A percentile compares a stretch with the other conserved stretches of the same genome.
Conservation (phyloP, 2,113 vertebrate genomes). For the Stictonetta naevosa region DNA sequence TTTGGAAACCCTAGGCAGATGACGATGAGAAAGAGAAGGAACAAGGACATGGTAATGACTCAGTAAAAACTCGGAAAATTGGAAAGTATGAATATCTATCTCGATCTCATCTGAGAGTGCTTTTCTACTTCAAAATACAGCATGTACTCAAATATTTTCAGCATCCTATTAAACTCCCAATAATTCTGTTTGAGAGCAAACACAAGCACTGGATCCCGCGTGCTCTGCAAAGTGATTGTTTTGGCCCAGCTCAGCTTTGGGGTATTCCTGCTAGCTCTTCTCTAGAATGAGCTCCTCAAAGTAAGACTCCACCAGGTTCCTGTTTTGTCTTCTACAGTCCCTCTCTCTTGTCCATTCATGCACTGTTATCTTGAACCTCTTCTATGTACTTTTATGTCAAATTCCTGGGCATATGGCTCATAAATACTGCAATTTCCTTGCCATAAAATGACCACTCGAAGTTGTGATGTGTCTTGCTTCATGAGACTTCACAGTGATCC, state of each 20-base stretch:
- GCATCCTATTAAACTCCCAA: neutral
- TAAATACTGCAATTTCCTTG: neutral
- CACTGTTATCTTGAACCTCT: neutral
- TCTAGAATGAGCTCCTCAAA: neutral
- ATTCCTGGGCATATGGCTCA: neutral
- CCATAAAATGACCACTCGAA: neutral
- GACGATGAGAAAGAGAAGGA: neutral
- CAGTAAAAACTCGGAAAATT: neutral
- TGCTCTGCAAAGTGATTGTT: neutral
- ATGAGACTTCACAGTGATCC: neutral
- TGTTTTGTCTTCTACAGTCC: neutral
- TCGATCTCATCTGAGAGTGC: neutral
- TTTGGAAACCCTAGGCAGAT: neutral
- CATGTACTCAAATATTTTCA: neutral
- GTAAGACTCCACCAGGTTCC: neutral
- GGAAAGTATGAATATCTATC: neutral
- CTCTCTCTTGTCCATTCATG: neutral
- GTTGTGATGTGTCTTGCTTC: accelerated
- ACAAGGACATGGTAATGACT: neutral
- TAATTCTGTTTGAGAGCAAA: neutral
- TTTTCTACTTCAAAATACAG: neutral
- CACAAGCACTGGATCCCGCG: neutral
- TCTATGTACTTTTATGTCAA: neutral
- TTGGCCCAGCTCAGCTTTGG: neutral
- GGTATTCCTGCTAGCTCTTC: neutral